phyloP scores from a whole-genome alignment of 2,888 invertebrate species.

The Apotomis capreana region DNA sequence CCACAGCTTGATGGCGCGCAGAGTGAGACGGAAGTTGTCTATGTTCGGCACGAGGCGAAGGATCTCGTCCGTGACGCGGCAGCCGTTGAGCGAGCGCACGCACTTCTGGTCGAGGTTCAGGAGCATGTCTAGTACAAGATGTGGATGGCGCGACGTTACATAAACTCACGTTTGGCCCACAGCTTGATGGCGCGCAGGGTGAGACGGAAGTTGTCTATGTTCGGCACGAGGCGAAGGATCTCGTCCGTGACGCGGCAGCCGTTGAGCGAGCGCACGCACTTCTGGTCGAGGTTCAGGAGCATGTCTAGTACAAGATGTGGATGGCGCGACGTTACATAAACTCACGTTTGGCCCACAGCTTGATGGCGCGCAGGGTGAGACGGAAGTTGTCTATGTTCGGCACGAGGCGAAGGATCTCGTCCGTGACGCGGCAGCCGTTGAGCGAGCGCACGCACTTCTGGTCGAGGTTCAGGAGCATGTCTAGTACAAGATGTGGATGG shows the following conservation, averaged over 20 bases:
- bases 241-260: constrained; percentile 97
- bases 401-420: constrained; percentile 94
- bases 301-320: constrained; percentile 80
- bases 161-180: constrained; percentile 78
- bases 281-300: too few relatives aligned
- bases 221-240: constrained; percentile 74
- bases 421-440: constrained; percentile 96
- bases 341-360: too few relatives aligned
- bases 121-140: too few relatives aligned
- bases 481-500: constrained; percentile 68
- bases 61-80: constrained; percentile 97
- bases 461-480: constrained; percentile 74
- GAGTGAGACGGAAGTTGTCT: constrained; percentile 86
- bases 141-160: not conserved
- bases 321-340: too few relatives aligned
- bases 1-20: constrained; percentile 95
- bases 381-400: too few relatives aligned
- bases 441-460: constrained; percentile 89
- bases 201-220: constrained; percentile 81
- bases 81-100: constrained; percentile 87
- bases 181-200: constrained; percentile 94
- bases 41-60: constrained; percentile 41
- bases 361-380: too few relatives aligned
- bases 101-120: too few relatives aligned
- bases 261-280: constrained; percentile 81